Conservation (phyloP, 2,888 invertebrate species). For the Nephrocerus scutellatus region DNA sequence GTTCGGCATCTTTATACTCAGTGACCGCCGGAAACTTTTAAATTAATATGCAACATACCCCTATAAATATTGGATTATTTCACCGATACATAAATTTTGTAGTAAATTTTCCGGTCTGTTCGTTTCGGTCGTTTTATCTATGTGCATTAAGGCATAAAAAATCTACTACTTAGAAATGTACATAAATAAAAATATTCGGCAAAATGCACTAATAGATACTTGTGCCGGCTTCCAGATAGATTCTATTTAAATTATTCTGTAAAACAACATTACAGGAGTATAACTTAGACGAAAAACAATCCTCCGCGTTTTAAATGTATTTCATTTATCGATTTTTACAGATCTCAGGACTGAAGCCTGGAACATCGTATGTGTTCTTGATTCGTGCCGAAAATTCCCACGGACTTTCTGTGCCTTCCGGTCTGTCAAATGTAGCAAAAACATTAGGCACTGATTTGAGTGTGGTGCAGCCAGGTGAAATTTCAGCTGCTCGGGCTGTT, state of each 20-base stretch:
- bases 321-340: constrained; percentile 33
- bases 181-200: no score
- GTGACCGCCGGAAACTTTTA: constrained; percentile 14
- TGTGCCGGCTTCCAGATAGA: no score
- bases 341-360: constrained; percentile 64
- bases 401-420: constrained; percentile 75
- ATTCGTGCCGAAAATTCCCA: constrained; percentile 80
- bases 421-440: constrained; percentile 62
- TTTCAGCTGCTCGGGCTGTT: constrained; percentile 44
- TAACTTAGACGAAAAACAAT: no score
- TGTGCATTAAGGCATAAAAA: no score
- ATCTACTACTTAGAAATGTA: no score
- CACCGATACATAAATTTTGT: no score
- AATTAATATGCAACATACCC: no score
- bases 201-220: no score
- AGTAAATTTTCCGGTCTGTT: constrained; percentile 5
- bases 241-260: no score
- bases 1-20: constrained; percentile 10
- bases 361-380: constrained; percentile 77
- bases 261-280: no score
- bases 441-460: constrained; percentile 51
- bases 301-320: no score
- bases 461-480: constrained; percentile 43
- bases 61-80: no score
- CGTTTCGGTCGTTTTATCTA: constrained; percentile 2